Base-by-base conservation (phyloP, 2,888 invertebrate species). In the Tetropium fuscum region DNA sequence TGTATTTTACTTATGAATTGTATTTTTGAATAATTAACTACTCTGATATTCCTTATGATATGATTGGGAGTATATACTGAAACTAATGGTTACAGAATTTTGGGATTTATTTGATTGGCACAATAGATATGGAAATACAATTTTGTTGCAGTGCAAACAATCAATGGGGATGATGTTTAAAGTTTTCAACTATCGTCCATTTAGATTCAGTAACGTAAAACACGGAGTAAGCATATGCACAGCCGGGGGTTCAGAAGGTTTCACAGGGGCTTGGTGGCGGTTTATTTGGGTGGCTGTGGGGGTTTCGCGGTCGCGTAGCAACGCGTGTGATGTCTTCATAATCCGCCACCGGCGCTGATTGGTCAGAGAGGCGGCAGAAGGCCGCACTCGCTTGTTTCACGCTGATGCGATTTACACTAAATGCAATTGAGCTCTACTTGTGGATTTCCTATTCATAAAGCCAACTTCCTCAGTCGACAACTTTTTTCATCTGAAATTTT, bases 241-340 rank as follows among this genome's bases (percentile, higher is more conserved):
- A 58, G 53, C 58, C 58, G 58, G 64, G 56, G 56, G 56, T 53
- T 53, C 40, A 36, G 56, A 44, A 45, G 51, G 43, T 54, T 48
- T 45, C 16, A 16, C 51, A 38, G 65, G 63, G 55, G n/a, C 45
- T 53, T 57, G 60, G 63, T 62, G 66, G 58, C 69, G 68, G 71
- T 67, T 70, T 59, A 68, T 69, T 68, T 64, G 60, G 69, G 70
- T 69, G 72, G 69, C 65, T 68, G 71, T 63, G 77, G 75, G 78
- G 77, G 75, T 73, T 77, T 74, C 78, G 79, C 77, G 80, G 80
- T 80, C 77, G 80, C 80, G 74, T 78, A 80, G 80, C 80, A 80
- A 80, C 80, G 79, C 77, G 77, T 74, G 75, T 80, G 74, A 76
- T 75, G 76, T 76, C 77, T 76, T 76, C 76, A 77, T 77, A 77